These are phyloP conservation scores for Ceyx erithaca DNA, from an alignment of 2,797 vertebrate species.

Conservation along the genomic window DNA sequence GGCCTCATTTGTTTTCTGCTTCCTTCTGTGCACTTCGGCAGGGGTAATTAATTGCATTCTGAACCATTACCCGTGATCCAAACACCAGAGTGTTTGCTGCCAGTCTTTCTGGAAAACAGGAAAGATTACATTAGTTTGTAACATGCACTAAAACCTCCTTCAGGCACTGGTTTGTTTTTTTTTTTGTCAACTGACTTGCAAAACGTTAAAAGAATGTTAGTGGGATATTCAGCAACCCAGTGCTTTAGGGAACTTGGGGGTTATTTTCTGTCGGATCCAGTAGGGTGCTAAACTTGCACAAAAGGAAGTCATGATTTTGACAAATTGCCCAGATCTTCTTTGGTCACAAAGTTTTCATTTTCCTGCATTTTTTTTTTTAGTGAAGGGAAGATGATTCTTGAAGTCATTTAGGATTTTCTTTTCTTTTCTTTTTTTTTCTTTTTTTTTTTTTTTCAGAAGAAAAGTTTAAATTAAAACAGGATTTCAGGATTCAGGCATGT, in stretches of 20 bases:
- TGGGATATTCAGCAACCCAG: background rate
- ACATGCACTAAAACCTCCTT: slow-evolving; percentile 2
- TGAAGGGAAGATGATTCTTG: background rate
- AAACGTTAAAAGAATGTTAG: background rate
- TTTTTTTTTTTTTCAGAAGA: background rate
- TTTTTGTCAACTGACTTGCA: background rate
- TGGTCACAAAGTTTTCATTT: background rate
- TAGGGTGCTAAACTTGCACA: background rate
- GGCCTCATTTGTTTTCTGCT: slow-evolving; percentile 64
- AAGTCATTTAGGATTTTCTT: background rate
- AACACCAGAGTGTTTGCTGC: slow-evolving; percentile 17
- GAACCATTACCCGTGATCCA: background rate
- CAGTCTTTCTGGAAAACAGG: slow-evolving; percentile 41
- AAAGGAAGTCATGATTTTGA: background rate
- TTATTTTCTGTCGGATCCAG: background rate
- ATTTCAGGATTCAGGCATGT: background rate
- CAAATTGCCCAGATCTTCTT: background rate
- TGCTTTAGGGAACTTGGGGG: background rate
- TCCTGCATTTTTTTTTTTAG: background rate
- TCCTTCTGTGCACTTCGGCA: slow-evolving; percentile 48
- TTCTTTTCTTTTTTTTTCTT: too few relatives aligned
- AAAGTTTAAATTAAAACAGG: background rate
- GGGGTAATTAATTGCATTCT: slow-evolving; percentile 52
- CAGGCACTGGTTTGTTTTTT: background rate
- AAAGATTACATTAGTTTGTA: slow-evolving; percentile 32